Base-by-base conservation (phyloP, 2,797 vertebrate genomes). In the Adelosebastes latens region DNA sequence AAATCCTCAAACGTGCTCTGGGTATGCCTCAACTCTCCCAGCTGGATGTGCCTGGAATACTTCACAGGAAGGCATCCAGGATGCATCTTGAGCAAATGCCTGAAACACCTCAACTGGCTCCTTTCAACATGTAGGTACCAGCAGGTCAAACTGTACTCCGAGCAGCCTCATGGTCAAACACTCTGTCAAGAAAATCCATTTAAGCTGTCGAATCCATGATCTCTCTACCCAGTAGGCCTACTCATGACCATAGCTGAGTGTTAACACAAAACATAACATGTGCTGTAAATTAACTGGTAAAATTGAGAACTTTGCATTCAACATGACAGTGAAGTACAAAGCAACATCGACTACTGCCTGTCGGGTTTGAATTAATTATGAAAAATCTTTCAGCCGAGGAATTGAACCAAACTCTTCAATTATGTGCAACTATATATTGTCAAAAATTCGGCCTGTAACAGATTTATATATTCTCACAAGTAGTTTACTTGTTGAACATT, bases 71-170 rank as follows among this genome's bases (percentile, higher is more conserved):
- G 4, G 25, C 56, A 27, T 53, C 18, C 27, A 60, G 60, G 10
- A 68, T 56, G 27, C 14, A 36, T 69, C 36, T 64, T n/a, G 39
- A 69, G 63, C 66, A 72, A 31, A 79, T 32, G 42, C 61, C 70
- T 59, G 36, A 34, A 75, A 81, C 20, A 39, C 34, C 22, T 69
- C 18, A 31, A 32, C 8, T 68, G 75, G 22, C 16, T 61, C 22
- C 11, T 71, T 55, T 71, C 39, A 27, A 9, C 1, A 1, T 36
- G 59, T 22, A 69, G 20, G 32, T 70, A 56, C 16, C 16, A n/a
- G 18, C 6, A 1, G 31, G 59, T 77, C 16, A 31, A 52, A 8
- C 34, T 29, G 32, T 53, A 20, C 29, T 52, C 58, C 12, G n/a
- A 75, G 24, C 22, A 66, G 13, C n/a, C 14, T 75, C 46, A n/a